Percentiles rank a stretch among this genome's conserved stretches.
Evolutionary conservation across 2,888 invertebrate species (phyloP).

Genomic region (Volucella zonaria): DNA sequence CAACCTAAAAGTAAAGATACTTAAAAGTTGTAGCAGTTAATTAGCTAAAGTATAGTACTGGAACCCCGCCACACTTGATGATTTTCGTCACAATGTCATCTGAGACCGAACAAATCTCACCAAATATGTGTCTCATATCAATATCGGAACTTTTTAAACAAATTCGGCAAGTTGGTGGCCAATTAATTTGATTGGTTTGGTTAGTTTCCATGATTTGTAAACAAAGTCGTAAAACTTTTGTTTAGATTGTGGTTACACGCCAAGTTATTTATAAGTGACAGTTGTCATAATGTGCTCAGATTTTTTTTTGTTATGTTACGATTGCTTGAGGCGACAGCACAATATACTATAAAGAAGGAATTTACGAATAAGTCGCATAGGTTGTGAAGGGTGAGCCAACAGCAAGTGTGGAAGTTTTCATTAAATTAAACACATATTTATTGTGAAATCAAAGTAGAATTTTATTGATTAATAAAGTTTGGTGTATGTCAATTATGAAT

Average conservation of each 20-base stretch:
- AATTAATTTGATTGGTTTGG: constrained; percentile 26
- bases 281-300: background rate
- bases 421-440: too few species aligned
- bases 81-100: constrained; percentile 75
- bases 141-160: constrained; percentile 75
- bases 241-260: background rate
- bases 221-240: constrained; percentile 21
- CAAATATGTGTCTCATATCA: constrained; percentile 75
- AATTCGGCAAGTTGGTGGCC: constrained; percentile 76
- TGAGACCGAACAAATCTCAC: constrained; percentile 25
- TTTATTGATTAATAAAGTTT: too few species aligned
- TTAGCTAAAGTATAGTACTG: constrained; percentile 65
- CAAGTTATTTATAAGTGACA: constrained; percentile 2
- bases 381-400: too few species aligned
- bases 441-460: too few species aligned
- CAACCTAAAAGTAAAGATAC: constrained; percentile 72
- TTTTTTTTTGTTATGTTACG: background rate
- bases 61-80: constrained; percentile 77
- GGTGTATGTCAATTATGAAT: too few species aligned
- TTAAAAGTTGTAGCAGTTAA: background rate
- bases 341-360: too few species aligned
- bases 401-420: too few species aligned
- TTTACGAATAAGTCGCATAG: too few species aligned
- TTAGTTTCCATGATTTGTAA: constrained; percentile 44
- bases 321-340: too few species aligned